phyloP scores from a whole-genome alignment of 2,113 vertebrate genomes.

The Ancistrus triradiatus region DNA sequence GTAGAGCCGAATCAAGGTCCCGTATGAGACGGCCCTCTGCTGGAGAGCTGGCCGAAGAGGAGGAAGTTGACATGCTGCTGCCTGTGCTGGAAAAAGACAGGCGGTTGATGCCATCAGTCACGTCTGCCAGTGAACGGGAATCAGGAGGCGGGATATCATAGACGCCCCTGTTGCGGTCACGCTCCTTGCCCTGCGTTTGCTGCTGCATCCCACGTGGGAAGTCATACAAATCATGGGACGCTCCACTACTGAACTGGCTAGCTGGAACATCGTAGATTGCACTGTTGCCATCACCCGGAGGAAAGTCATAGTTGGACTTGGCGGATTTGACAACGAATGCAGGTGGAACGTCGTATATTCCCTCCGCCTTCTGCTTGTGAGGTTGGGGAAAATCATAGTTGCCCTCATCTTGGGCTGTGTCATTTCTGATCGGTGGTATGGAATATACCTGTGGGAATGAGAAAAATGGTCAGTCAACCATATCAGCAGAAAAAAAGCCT shows the following conservation, averaged over 20 bases:
- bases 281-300: conserved; percentile 55
- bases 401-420: conserved; percentile 66
- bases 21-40: conserved; percentile 66
- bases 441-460: conserved; percentile 74
- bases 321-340: conserved; percentile 62
- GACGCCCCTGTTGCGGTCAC: conserved; percentile 67
- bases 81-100: conserved; percentile 92
- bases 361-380: conserved; percentile 69
- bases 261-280: conserved; percentile 75
- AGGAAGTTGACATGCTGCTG: conserved; percentile 95
- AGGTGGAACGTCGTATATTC: conserved; percentile 88
- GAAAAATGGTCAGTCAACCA: not conserved
- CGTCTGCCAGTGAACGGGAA: conserved; percentile 64
- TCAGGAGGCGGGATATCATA: conserved; percentile 82
- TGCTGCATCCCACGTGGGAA: conserved; percentile 76
- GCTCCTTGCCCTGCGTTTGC: conserved; percentile 59
- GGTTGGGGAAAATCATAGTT: conserved; percentile 82
- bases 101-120: conserved; percentile 85
- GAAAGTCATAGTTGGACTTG: conserved; percentile 67
- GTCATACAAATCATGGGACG: conserved; percentile 81
- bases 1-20: conserved; percentile 82
- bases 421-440: conserved; percentile 68
- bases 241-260: conserved; percentile 53
- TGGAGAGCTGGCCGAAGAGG: conserved; percentile 79
- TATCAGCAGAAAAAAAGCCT: not conserved